Evolutionary conservation across 2,113 vertebrate genomes (phyloP).

Genomic region (Morone saxatilis): DNA sequence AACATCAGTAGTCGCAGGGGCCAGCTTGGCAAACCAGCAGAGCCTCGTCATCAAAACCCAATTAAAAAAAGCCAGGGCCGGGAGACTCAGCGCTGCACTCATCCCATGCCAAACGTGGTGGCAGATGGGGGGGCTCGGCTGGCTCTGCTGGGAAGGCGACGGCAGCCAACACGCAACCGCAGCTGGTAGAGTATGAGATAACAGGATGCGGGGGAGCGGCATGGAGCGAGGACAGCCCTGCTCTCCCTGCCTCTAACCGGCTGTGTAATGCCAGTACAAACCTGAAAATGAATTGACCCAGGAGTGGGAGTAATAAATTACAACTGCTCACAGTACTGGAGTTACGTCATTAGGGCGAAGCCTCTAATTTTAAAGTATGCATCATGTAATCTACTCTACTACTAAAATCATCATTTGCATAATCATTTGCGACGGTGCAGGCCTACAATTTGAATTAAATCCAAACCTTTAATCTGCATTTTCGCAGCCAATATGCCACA

Average conservation of each 20-base stretch:
- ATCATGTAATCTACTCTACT: no score
- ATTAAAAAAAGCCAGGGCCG: constrained; percentile 49
- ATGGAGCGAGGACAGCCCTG: background rate
- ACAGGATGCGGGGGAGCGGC: constrained; percentile 23
- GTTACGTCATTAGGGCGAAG: no score
- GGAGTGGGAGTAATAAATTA: no score
- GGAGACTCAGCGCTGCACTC: constrained; percentile 34
- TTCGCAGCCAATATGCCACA: no score
- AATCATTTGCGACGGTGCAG: no score
- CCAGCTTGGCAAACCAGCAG: constrained; percentile 51
- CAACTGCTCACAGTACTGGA: no score
- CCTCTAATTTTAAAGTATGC: no score
- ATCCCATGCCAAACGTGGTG: constrained; percentile 46
- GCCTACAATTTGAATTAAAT: no score
- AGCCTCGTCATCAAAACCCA: constrained; percentile 43
- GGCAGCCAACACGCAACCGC: constrained; percentile 18
- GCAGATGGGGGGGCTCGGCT: constrained; percentile 1
- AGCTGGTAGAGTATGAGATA: constrained; percentile 56
- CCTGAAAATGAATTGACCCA: constrained; percentile 18
- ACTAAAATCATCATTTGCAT: no score
- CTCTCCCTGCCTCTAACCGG: background rate
- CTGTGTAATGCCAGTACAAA: background rate
- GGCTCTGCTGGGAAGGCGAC: constrained; percentile 19
- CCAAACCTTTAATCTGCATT: no score
- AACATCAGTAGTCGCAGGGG: constrained; percentile 5